Base-by-base conservation (phyloP, 2,888 invertebrate species). In the Margaritifera margaritifera region DNA sequence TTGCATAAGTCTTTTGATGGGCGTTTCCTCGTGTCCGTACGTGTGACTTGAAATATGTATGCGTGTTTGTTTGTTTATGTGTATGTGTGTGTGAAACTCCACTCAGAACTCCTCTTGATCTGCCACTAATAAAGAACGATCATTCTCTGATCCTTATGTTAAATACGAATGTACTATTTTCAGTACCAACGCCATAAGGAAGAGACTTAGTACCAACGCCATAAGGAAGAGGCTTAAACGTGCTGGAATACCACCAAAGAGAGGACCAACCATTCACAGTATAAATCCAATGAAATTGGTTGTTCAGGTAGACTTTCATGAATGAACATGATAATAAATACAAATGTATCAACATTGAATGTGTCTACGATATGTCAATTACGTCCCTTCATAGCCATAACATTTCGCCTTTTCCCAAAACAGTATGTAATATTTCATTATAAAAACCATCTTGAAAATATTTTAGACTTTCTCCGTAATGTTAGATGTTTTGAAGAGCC, bases 191-290 rank as follows among this genome's bases (percentile, higher is more conserved):
- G 57, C 57, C n/a, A 57, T 57, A 18, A 8, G 57, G 0, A 24
- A 57, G n/a, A 22, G 57, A 57, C 57, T 57, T n/a, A 57, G 57
- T n/a, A 22, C 57, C 22, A 57, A 57, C 25, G 57, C 57, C n/a
- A 57, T 57, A 18, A 8, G 57, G 0, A 24, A 57, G n/a, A 22
- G 57, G n/a, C 57, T 57, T 25, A 57, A 57, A 57, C 24, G 57
- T n/a, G 24, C 25, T 18, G 57, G 57, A 57, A 57, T 57, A 20
- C 25, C 25, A 27, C n/a, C 57, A 18, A 57, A 27, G 57, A 57
- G n/a, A 57, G 24, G 57, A 57, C 22, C 25, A 3, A 57, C 57
- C 25, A 25, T 57, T 25, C 57, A 57, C 25, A 57, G 57, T 27
- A 27, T 25, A 27, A 1, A 57, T 1, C 6, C 18, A 18, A 20